Conservation (phyloP, 2,797 vertebrate genomes). For the Dryobates pubescens region DNA sequence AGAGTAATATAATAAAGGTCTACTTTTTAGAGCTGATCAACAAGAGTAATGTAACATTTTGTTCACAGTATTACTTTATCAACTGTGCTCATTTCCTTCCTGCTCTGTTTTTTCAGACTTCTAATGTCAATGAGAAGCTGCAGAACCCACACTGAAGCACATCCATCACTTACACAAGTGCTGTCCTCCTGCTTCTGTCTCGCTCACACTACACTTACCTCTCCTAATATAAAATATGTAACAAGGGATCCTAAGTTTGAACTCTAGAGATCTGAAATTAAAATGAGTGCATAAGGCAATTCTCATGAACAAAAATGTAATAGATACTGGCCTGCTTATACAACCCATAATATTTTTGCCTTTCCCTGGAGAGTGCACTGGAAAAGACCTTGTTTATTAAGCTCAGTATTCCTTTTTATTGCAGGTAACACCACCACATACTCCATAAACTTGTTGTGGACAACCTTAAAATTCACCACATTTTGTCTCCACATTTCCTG, state of each 20-base stretch:
- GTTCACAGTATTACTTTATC: not conserved
- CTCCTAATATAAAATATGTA: not conserved
- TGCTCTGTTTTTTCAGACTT: not conserved
- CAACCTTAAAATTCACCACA: not conserved
- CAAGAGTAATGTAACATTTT: not conserved
- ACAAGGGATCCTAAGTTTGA: not conserved
- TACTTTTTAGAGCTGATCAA: not conserved
- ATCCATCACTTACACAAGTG: rapidly evolving
- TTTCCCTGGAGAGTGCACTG: not conserved
- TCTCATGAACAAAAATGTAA: not conserved
- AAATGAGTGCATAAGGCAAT: not conserved
- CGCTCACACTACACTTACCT: not conserved
- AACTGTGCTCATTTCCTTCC: not conserved
- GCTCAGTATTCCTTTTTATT: not conserved
- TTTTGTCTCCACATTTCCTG: not conserved
- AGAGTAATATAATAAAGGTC: not conserved
- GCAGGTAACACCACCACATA: rapidly evolving
- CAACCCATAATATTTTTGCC: not conserved
- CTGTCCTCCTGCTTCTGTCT: not conserved
- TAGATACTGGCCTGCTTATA: not conserved
- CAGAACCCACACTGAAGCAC: not conserved
- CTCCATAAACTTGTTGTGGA: not conserved
- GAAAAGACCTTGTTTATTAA: not conserved
- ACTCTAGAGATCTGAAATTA: not conserved
- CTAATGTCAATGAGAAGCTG: not conserved